phyloP scores from a whole-genome alignment of 2,888 invertebrate genomes.

The Thera britannica region DNA sequence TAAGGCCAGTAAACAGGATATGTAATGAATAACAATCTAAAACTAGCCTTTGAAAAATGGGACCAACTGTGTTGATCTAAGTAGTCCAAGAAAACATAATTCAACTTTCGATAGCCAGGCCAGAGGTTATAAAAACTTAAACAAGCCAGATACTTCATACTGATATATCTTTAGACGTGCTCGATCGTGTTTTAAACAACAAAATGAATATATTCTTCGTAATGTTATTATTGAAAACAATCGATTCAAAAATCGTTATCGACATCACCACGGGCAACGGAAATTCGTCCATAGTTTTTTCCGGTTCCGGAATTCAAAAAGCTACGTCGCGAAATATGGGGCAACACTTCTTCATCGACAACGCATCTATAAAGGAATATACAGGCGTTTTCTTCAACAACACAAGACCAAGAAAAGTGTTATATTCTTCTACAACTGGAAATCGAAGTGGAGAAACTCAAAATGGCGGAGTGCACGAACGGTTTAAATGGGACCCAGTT shows the following conservation, averaged over 20 bases:
- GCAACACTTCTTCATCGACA: slow-evolving; percentile 20
- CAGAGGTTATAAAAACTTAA: slow-evolving; percentile 32
- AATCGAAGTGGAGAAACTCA: not conserved
- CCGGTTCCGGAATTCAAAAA: slow-evolving; percentile 13
- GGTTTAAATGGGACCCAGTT: slow-evolving; percentile 24
- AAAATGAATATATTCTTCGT: slow-evolving; percentile 27
- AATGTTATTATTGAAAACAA: slow-evolving; percentile 10
- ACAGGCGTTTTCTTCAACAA: slow-evolving; percentile 18
- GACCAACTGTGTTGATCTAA: not conserved
- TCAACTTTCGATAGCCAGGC: slow-evolving; percentile 20
- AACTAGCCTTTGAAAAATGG: not conserved
- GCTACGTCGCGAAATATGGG: slow-evolving; percentile 11
- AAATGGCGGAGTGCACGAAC: slow-evolving; percentile 5
- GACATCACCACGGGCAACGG: slow-evolving; percentile 16
- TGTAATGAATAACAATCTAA: not conserved
- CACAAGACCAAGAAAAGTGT: slow-evolving; percentile 24
- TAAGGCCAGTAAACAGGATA: not conserved
- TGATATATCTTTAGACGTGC: slow-evolving; percentile 17
- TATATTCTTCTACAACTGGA: slow-evolving; percentile 13
- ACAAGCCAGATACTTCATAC: slow-evolving; percentile 7
- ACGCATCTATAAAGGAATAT: slow-evolving; percentile 19
- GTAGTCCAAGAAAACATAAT: slow-evolving; percentile 13
- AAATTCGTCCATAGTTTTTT: slow-evolving; percentile 15
- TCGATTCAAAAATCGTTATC: slow-evolving; percentile 24
- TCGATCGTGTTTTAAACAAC: slow-evolving; percentile 14